Evolutionary conservation across 2,113 vertebrate genomes (phyloP).

Genomic region (Albula glossodonta): DNA sequence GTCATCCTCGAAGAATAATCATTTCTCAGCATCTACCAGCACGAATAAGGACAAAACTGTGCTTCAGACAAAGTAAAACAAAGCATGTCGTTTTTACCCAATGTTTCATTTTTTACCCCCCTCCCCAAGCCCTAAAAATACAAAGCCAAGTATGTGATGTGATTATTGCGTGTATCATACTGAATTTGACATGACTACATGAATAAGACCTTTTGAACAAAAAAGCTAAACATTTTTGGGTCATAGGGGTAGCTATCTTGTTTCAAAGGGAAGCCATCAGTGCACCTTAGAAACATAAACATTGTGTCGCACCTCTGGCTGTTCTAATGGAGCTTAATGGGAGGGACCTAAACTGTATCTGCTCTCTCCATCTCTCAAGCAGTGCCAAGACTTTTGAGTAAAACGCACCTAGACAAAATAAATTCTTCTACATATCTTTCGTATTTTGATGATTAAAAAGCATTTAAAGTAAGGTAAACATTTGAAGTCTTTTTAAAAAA

Average conservation of each 20-base stretch:
- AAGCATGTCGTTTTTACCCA: background rate
- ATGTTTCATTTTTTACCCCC: background rate
- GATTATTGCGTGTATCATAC: too few relatives aligned
- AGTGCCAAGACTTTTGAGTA: background rate
- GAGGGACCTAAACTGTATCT: background rate
- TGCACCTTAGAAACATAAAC: background rate
- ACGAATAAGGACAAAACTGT: conserved; percentile 13
- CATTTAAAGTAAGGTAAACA: too few relatives aligned
- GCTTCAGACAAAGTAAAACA: background rate
- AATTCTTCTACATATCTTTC: too few relatives aligned
- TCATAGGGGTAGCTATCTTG: background rate
- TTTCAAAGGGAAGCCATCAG: background rate
- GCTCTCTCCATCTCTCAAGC: background rate
- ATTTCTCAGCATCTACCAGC: background rate
- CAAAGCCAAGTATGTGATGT: too few relatives aligned
- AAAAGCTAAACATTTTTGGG: too few relatives aligned
- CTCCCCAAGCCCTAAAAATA: background rate
- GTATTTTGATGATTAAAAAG: too few relatives aligned
- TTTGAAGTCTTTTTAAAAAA: too few relatives aligned
- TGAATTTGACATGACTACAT: too few relatives aligned
- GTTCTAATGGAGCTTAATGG: background rate
- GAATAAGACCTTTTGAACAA: too few relatives aligned
- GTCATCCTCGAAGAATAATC: background rate
- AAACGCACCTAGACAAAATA: too few relatives aligned
- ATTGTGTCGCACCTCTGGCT: background rate